phyloP scores from a whole-genome alignment of 2,113 vertebrate genomes.

The Sisor rabdophorus region DNA sequence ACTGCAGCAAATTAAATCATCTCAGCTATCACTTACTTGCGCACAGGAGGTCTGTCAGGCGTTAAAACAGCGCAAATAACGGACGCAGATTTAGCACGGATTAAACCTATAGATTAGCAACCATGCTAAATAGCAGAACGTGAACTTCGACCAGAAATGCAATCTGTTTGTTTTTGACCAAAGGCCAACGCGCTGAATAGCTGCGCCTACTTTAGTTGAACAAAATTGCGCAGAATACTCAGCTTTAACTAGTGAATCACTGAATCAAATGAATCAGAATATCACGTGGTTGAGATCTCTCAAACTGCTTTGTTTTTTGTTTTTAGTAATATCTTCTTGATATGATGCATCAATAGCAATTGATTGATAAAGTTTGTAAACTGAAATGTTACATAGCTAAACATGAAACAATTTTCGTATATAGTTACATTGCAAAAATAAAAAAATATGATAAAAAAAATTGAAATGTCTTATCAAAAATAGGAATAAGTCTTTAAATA shows the following conservation, averaged over 20 bases:
- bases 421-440: too few species aligned
- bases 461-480: too few species aligned
- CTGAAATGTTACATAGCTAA: too few species aligned
- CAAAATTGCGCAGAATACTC: not conserved
- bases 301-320: not conserved
- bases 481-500: too few species aligned
- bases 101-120: not conserved
- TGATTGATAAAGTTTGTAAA: not conserved
- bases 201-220: not conserved
- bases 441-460: too few species aligned
- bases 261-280: not conserved
- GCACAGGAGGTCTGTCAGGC: not conserved
- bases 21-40: not conserved
- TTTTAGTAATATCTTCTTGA: not conserved
- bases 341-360: not conserved
- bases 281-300: not conserved
- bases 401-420: too few species aligned
- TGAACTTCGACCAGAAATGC: constrained; percentile 61
- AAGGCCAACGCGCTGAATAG: constrained; percentile 30
- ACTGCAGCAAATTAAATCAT: not conserved
- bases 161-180: constrained; percentile 56
- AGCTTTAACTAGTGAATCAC: not conserved
- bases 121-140: not conserved
- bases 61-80: not conserved
- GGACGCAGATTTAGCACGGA: not conserved